A percentile compares a stretch with the other conserved stretches of the same genome.
These are phyloP conservation scores for Zalophus californianus DNA, from an alignment of 2,797 vertebrate genomes.

Conservation along the genomic window DNA sequence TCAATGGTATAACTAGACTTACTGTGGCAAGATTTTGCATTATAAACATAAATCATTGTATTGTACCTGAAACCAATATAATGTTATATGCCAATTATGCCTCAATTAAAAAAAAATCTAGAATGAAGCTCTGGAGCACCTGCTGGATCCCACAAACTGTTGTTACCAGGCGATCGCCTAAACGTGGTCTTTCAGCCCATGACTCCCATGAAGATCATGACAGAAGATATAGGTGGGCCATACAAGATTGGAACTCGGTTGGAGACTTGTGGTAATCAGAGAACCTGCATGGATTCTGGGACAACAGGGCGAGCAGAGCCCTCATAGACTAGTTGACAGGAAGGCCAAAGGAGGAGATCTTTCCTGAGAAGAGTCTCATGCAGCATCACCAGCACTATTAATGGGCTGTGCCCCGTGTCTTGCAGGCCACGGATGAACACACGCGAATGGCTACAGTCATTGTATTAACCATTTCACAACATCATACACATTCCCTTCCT, in stretches of 20 bases:
- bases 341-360: not conserved
- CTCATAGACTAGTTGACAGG: not conserved
- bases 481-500: constrained; percentile 1
- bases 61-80: not conserved
- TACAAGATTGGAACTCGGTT: not conserved
- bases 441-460: not conserved
- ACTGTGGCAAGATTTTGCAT: not conserved
- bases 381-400: not conserved
- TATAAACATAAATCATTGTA: not conserved
- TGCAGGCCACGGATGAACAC: not conserved
- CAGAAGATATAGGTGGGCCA: not conserved
- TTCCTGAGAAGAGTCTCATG: not conserved
- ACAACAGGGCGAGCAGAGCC: not conserved
- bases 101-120: not conserved
- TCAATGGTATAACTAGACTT: not conserved
- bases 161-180: not conserved
- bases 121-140: not conserved
- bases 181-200: not conserved
- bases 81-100: not conserved
- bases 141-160: not conserved
- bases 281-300: not conserved
- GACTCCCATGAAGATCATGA: not conserved
- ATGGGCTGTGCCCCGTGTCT: not conserved
- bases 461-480: not conserved
- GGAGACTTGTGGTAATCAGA: not conserved